Evolutionary conservation across 2,113 vertebrate genomes (phyloP).

Genomic region (Myotis davidii): DNA sequence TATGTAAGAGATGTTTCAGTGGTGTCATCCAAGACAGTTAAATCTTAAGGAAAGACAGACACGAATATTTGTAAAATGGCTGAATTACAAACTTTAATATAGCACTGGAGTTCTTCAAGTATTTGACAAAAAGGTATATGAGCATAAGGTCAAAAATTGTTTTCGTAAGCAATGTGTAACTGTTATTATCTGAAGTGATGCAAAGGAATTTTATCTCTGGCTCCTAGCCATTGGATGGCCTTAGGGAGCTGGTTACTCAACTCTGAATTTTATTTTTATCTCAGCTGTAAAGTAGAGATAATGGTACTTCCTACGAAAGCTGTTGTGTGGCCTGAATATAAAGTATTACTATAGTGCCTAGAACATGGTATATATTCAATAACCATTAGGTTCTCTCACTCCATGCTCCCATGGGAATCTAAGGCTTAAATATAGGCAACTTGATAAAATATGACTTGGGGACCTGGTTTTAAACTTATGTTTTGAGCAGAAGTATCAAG

Average conservation of each 20-base stretch:
- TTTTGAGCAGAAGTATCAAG: not conserved
- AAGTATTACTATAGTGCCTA: not conserved
- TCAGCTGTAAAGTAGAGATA: not conserved
- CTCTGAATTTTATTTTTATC: not conserved
- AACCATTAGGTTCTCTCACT: not conserved
- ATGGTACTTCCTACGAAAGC: not conserved
- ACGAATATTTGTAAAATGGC: slow-evolving; percentile 15
- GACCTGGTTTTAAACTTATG: not conserved
- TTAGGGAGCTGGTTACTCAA: not conserved
- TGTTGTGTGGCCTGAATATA: not conserved
- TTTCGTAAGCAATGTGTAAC: not conserved
- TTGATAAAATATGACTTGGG: not conserved
- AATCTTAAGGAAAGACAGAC: not conserved
- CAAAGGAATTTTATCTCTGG: slow-evolving; percentile 10
- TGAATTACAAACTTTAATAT: not conserved
- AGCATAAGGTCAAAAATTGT: not conserved
- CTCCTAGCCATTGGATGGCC: not conserved
- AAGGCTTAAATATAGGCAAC: not conserved
- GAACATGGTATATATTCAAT: not conserved
- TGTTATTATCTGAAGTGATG: not conserved
- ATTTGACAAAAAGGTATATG: not conserved
- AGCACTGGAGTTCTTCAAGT: not conserved
- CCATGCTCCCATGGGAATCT: not conserved
- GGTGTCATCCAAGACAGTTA: not conserved
- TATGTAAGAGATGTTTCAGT: not conserved